phyloP scores from a whole-genome alignment of 1,140 invertebrate genomes.

The Solen grandis region DNA sequence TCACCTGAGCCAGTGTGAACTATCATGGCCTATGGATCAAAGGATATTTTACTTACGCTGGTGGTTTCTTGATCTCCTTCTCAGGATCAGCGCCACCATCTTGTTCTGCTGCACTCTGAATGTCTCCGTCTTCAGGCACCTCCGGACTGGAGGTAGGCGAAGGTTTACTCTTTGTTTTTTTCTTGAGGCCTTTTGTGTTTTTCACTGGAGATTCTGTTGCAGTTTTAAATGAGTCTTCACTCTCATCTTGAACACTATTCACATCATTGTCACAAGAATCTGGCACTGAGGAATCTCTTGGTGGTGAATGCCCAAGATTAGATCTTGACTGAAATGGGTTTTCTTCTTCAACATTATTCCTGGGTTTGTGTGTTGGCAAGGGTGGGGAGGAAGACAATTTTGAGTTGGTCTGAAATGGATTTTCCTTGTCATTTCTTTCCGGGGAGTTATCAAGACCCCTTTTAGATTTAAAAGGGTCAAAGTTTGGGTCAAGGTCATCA shows the following conservation, averaged over 20 bases:
- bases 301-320: slow-evolving; percentile 30
- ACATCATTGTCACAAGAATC: slow-evolving; percentile 9
- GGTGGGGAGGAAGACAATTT: slow-evolving; percentile 41
- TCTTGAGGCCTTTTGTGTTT: slow-evolving; percentile 43
- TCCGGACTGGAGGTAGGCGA: too few relatives aligned
- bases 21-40: too few relatives aligned
- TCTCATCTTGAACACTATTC: slow-evolving; percentile 14
- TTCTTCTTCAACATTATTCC: neutral
- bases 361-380: neutral
- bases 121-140: neutral
- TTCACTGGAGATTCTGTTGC: slow-evolving; percentile 36
- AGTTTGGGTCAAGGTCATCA: slow-evolving; percentile 46
- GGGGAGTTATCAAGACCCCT: slow-evolving; percentile 23
- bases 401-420: slow-evolving; percentile 30
- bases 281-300: too few relatives aligned
- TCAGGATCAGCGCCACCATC: slow-evolving; percentile 12
- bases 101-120: neutral
- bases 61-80: too few relatives aligned
- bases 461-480: slow-evolving; percentile 41
- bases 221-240: slow-evolving; percentile 15
- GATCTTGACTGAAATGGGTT: slow-evolving; percentile 40
- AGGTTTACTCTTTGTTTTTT: slow-evolving; percentile 32
- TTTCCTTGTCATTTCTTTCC: neutral
- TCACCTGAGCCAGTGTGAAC: too few relatives aligned
- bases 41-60: too few relatives aligned